phyloP scores from a whole-genome alignment of 2,113 vertebrate genomes.

The Prunella fulvescens region DNA sequence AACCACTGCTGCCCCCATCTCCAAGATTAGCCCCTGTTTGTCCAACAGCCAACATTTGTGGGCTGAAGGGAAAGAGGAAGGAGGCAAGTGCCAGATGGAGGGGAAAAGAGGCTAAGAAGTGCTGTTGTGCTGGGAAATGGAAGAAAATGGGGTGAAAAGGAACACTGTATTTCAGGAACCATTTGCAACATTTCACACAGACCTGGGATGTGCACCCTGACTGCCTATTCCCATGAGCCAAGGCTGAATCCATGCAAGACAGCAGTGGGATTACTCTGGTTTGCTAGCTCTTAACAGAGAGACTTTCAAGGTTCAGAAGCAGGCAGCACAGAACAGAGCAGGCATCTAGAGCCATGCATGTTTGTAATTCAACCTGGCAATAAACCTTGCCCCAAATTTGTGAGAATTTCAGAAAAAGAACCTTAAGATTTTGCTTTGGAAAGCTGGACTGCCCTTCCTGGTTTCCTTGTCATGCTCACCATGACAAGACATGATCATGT shows the following conservation, averaged over 20 bases:
- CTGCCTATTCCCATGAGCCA: not conserved
- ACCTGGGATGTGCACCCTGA: not conserved
- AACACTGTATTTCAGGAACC: not conserved
- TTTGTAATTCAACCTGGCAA: not conserved
- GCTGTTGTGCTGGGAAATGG: not conserved
- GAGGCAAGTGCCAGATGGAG: not conserved
- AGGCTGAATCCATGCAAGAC: not conserved
- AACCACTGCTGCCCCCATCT: not conserved
- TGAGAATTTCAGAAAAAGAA: not conserved
- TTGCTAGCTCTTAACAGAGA: not conserved
- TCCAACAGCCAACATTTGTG: not conserved
- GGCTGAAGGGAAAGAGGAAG: slow-evolving; percentile 7
- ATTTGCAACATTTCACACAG: not conserved
- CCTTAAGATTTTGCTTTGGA: not conserved
- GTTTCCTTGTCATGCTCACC: not conserved
- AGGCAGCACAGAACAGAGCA: not conserved
- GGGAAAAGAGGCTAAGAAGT: not conserved
- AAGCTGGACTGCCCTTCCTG: not conserved
- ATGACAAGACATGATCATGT: not conserved
- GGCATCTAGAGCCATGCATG: not conserved
- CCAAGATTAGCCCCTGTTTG: not conserved
- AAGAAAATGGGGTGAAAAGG: not conserved
- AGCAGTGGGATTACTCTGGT: not conserved
- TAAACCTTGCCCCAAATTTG: not conserved
- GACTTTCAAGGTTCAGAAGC: not conserved